A percentile compares a stretch with the other conserved stretches of the same genome.
Evolutionary conservation across 2,797 vertebrate genomes (phyloP).

Genomic region (Argentina silus): DNA sequence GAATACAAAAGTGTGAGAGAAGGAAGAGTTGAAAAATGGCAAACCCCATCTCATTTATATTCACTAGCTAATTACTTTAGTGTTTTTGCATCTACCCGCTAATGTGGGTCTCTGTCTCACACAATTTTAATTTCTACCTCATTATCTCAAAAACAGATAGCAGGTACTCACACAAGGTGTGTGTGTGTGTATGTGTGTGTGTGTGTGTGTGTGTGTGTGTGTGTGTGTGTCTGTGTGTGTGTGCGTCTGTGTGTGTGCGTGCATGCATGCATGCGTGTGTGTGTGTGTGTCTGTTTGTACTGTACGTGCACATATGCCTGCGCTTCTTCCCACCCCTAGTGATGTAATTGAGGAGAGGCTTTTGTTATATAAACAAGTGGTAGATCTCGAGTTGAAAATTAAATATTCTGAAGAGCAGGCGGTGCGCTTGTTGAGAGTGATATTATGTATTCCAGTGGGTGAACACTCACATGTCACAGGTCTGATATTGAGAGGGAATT

Average conservation of each 20-base stretch:
- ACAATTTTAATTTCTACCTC: slow-evolving; percentile 63
- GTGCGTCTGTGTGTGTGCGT: not conserved
- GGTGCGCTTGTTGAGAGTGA: slow-evolving; percentile 48
- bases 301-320: not conserved
- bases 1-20: slow-evolving; percentile 29
- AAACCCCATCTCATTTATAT: slow-evolving; percentile 30
- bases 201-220: not conserved
- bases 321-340: slow-evolving; percentile 36
- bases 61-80: slow-evolving; percentile 39
- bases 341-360: slow-evolving; percentile 64
- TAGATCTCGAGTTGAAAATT: slow-evolving; percentile 63
- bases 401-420: slow-evolving; percentile 60
- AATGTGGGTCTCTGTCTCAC: slow-evolving; percentile 50
- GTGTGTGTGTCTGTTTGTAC: slow-evolving; percentile 16
- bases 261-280: not conserved
- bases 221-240: not conserved
- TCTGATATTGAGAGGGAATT: slow-evolving; percentile 61
- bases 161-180: slow-evolving; percentile 13
- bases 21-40: slow-evolving; percentile 20
- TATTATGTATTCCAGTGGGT: slow-evolving; percentile 52
- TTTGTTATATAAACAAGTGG: slow-evolving; percentile 71
- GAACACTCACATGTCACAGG: slow-evolving; percentile 50
- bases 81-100: slow-evolving; percentile 43
- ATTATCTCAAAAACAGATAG: slow-evolving; percentile 58
- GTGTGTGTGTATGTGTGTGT: slow-evolving; percentile 2